phyloP scores from a whole-genome alignment of 2,797 vertebrate genomes.

The Malacoctenus gilli region DNA sequence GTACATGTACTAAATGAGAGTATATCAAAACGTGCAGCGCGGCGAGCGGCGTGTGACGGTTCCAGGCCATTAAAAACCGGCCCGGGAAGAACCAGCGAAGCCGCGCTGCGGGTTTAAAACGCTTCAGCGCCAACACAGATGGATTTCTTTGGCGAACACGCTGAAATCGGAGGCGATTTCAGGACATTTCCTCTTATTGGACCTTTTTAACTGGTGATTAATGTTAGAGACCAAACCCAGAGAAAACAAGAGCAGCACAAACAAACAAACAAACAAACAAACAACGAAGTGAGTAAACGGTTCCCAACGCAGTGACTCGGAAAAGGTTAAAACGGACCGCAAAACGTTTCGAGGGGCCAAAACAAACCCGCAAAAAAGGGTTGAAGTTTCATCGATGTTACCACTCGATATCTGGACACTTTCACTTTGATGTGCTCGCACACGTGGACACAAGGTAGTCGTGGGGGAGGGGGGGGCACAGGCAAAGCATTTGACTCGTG shows the following conservation, averaged over 20 bases:
- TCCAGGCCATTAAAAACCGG: neutral
- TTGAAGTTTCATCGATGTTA: conserved; percentile 6
- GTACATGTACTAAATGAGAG: conserved; percentile 15
- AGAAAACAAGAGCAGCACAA: conserved; percentile 68
- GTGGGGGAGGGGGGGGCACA: conserved; percentile 26
- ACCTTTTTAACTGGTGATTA: conserved; percentile 63
- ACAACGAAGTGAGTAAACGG: conserved; percentile 28
- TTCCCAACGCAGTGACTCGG: too few species aligned
- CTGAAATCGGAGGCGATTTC: conserved; percentile 73
- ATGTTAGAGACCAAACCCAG: conserved; percentile 75
- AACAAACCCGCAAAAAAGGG: conserved; percentile 4
- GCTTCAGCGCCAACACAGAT: neutral
- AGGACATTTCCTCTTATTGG: conserved; percentile 76
- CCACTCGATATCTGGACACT: conserved; percentile 38
- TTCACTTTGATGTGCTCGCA: conserved; percentile 45
- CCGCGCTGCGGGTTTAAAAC: too few species aligned
- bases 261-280: conserved; percentile 39
- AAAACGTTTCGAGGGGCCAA: too few species aligned
- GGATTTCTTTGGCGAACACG: conserved; percentile 17
- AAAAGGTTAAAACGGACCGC: too few species aligned
- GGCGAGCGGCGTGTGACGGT: neutral
- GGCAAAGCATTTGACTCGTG: conserved; percentile 56
- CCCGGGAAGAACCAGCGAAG: neutral
- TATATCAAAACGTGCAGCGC: too few species aligned
- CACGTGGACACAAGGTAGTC: conserved; percentile 41